Percentiles rank a stretch among this genome's conserved stretches.
Evolutionary conservation across 2,888 invertebrate genomes (phyloP).

Genomic region (Rhamnusium bicolor): DNA sequence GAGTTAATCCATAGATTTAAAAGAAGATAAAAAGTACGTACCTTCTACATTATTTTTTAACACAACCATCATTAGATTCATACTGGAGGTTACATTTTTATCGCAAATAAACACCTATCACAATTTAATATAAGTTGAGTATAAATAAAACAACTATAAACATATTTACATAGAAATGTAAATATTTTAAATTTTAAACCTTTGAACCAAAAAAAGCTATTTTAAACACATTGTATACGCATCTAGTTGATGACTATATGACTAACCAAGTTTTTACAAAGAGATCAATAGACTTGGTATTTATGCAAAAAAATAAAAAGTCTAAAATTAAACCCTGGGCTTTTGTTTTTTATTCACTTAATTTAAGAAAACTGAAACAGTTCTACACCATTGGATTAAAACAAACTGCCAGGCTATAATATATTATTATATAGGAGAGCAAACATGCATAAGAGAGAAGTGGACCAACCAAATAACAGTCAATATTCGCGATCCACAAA

Average conservation of each 20-base stretch:
- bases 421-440: too few species aligned
- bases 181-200: not conserved
- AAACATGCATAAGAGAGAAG: conserved; percentile 18
- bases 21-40: too few species aligned
- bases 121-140: not conserved
- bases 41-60: too few species aligned
- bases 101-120: not conserved
- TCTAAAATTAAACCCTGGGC: not conserved
- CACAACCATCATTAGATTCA: too few species aligned
- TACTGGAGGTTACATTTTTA: too few species aligned
- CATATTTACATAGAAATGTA: not conserved
- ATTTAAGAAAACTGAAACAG: conserved; percentile 7
- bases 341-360: not conserved
- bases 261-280: not conserved
- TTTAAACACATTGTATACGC: not conserved
- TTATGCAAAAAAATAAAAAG: not conserved
- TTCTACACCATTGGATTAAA: conserved; percentile 5
- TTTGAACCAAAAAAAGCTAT: not conserved
- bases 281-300: not conserved
- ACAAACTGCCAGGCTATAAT: conserved; percentile 11
- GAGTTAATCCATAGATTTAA: too few species aligned
- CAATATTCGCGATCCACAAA: not conserved
- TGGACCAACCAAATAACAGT: not conserved
- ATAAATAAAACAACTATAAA: not conserved
- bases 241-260: not conserved